phyloP scores from a whole-genome alignment of 2,888 invertebrate species.

The Caprella mutica region DNA sequence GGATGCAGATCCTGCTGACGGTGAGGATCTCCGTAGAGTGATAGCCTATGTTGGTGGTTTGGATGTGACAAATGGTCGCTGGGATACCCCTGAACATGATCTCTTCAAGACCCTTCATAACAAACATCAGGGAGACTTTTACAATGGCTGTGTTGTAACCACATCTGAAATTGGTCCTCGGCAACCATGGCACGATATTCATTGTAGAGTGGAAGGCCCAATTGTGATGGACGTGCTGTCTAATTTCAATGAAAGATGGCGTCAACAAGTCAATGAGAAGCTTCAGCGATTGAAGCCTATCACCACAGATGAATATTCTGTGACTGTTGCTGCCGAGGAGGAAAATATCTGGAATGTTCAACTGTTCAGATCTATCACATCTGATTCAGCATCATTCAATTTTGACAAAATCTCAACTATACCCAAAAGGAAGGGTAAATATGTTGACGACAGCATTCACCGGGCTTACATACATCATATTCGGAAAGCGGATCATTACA shows the following conservation, averaged over 20 bases:
- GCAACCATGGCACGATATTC: conserved; percentile 35
- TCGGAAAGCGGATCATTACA: conserved; percentile 30
- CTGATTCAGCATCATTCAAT: conserved; percentile 28
- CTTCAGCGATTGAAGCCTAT: conserved; percentile 16
- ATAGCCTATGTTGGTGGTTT: conserved; percentile 33
- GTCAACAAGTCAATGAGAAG: conserved; percentile 22
- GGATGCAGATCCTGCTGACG: conserved; percentile 26
- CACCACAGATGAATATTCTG: conserved; percentile 21
- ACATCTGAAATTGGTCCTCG: conserved; percentile 30
- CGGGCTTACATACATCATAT: conserved; percentile 33
- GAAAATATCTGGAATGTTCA: conserved; percentile 27
- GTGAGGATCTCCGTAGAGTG: conserved; percentile 27
- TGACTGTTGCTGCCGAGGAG: conserved; percentile 23
- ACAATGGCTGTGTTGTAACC: conserved; percentile 25
- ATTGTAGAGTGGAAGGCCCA: conserved; percentile 32
- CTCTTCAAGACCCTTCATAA: conserved; percentile 27
- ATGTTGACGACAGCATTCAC: conserved; percentile 33
- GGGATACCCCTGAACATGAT: conserved; percentile 34
- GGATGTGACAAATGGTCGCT: conserved; percentile 34
- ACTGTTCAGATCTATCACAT: conserved; percentile 31
- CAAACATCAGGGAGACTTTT: conserved; percentile 34
- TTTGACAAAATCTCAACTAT: conserved; percentile 22
- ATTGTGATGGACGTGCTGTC: conserved; percentile 26
- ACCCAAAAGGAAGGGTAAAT: conserved; percentile 32
- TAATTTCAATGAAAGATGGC: conserved; percentile 34